Conservation (phyloP, 2,888 invertebrate species). For the Diaphora mendica region DNA sequence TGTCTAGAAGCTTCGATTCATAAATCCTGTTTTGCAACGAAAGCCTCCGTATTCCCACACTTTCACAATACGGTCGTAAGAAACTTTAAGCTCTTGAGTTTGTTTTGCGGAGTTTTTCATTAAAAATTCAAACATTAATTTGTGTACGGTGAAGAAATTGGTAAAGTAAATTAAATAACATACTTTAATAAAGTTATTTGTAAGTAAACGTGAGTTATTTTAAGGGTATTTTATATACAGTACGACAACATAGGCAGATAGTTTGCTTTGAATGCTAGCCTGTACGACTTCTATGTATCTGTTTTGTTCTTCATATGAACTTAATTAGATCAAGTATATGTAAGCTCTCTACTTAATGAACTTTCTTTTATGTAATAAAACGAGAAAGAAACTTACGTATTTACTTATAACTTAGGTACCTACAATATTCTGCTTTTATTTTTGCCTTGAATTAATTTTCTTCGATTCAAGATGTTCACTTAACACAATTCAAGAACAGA, state of each 20-base stretch:
- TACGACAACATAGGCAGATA: not conserved
- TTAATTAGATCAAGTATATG: too few relatives aligned
- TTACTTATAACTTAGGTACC: too few relatives aligned
- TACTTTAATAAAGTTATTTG: not conserved
- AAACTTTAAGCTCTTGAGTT: slow-evolving; percentile 3
- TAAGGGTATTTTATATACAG: not conserved
- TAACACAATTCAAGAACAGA: not conserved
- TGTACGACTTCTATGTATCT: too few relatives aligned
- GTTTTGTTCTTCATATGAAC: too few relatives aligned
- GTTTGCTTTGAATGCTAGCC: too few relatives aligned
- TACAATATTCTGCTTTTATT: not conserved
- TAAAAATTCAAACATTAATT: slow-evolving; percentile 47
- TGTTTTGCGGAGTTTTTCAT: slow-evolving; percentile 30
- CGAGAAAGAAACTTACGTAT: too few relatives aligned
- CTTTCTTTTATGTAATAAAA: too few relatives aligned
- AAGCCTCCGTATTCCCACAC: not conserved
- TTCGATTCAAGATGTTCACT: too few relatives aligned
- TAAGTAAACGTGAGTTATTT: not conserved
- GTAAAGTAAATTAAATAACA: slow-evolving; percentile 20
- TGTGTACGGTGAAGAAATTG: slow-evolving; percentile 32
- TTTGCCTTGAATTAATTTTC: too few relatives aligned
- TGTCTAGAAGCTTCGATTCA: not conserved
- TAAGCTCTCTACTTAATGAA: too few relatives aligned
- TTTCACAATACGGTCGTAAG: not conserved
- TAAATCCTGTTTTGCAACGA: not conserved